A percentile compares a stretch with the other conserved stretches of the same genome.
Conservation (phyloP, 2,797 vertebrate genomes). For the Hyperoplus lanceolatus region DNA sequence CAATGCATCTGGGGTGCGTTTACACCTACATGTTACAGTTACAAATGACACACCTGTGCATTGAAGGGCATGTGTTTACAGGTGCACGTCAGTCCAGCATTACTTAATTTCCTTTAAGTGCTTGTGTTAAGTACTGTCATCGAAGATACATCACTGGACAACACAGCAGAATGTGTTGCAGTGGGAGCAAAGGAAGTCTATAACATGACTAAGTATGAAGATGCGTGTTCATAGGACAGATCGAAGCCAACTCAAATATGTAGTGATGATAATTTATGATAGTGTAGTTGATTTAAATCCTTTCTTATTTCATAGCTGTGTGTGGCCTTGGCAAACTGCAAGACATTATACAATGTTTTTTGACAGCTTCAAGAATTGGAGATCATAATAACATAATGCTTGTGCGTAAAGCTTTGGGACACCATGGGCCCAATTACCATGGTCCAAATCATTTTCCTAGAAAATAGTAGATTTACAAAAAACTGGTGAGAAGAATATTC, state of each 20-base stretch:
- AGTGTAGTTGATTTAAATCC: background rate
- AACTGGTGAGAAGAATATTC: no score
- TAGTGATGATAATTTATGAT: background rate
- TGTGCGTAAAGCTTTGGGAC: background rate
- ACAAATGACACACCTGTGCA: background rate
- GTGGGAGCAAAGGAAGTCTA: background rate
- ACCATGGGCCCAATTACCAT: background rate
- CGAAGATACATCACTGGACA: background rate
- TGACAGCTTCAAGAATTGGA: background rate
- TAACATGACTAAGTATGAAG: background rate
- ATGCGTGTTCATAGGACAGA: background rate
- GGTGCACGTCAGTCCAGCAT: background rate
- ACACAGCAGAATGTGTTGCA: no score
- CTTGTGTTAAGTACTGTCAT: background rate
- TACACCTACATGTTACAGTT: background rate
- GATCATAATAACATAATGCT: no score
- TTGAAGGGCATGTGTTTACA: background rate
- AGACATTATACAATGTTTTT: background rate
- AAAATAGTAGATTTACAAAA: background rate
- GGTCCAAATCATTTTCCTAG: background rate
- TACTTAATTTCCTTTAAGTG: background rate
- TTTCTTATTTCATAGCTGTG: background rate
- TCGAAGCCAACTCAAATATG: background rate
- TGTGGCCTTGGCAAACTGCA: background rate
- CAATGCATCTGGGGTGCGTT: background rate